These are phyloP conservation scores for Tipula confusa DNA, from an alignment of 2,888 invertebrate genomes.

Conservation along the genomic window DNA sequence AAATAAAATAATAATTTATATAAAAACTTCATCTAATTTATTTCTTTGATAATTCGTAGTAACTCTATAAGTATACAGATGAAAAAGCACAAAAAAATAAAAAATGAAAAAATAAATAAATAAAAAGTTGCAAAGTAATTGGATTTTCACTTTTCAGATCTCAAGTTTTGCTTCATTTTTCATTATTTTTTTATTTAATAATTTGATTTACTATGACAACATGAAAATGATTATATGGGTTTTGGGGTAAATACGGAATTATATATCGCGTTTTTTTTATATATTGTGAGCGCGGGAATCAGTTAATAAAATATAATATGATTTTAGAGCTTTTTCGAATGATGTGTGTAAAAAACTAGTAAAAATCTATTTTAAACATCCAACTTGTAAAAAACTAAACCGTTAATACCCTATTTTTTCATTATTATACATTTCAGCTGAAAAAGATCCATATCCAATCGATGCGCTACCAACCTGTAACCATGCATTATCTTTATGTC, in stretches of 20 bases:
- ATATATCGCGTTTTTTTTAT: too few relatives aligned
- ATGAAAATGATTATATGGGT: background rate
- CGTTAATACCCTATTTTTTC: background rate
- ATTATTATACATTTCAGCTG: slow-evolving; percentile 43
- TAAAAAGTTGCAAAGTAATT: slow-evolving; percentile 14
- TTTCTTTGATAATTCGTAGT: slow-evolving; percentile 16
- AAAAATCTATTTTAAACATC: too few relatives aligned
- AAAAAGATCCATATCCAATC: slow-evolving; percentile 84
- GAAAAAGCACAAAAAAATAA: slow-evolving; percentile 25
- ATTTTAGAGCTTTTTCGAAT: too few relatives aligned
- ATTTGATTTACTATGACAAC: slow-evolving; percentile 25
- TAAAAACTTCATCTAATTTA: background rate
- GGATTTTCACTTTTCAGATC: slow-evolving; percentile 15
- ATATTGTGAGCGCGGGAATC: too few relatives aligned
- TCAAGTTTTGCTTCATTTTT: slow-evolving; percentile 3
- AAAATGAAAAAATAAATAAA: background rate
- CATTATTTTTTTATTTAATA: background rate
- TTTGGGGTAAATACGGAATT: background rate
- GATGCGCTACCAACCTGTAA: slow-evolving; percentile 87
- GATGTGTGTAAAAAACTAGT: too few relatives aligned
- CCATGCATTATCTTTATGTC: slow-evolving; percentile 81
- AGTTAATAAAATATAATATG: too few relatives aligned
- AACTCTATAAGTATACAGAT: background rate
- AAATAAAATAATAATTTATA: too few relatives aligned
- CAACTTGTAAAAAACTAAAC: too few relatives aligned